These are phyloP conservation scores for Maniola jurtina DNA, from an alignment of 1,140 invertebrate species.

Conservation along the genomic window DNA sequence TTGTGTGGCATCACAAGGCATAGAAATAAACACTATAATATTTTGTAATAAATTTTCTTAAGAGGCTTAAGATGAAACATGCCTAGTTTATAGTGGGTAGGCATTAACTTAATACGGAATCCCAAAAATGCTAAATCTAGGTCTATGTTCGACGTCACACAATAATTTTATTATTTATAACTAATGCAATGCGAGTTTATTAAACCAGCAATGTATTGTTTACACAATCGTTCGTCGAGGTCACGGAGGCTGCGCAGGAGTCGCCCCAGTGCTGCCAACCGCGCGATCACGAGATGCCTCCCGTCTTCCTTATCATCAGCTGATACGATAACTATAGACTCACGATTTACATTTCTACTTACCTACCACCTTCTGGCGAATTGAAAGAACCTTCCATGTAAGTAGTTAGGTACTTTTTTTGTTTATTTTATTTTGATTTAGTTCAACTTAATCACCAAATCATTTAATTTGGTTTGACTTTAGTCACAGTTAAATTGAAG, in stretches of 20 bases:
- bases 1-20: too few relatives aligned
- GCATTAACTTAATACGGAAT: background rate
- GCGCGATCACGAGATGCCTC: slow-evolving; percentile 68
- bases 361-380: background rate
- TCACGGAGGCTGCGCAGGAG: slow-evolving; percentile 59
- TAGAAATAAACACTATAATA: too few relatives aligned
- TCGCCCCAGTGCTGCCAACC: slow-evolving; percentile 59
- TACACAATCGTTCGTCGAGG: slow-evolving; percentile 35
- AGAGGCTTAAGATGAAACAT: too few relatives aligned
- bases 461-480: background rate
- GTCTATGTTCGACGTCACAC: background rate
- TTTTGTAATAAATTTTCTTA: too few relatives aligned
- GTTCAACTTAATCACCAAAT: background rate
- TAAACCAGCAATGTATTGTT: slow-evolving; percentile 32
- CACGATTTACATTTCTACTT: background rate
- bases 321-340: slow-evolving; percentile 40
- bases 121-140: background rate
- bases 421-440: background rate
- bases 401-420: slow-evolving; percentile 6
- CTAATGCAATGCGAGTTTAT: background rate
- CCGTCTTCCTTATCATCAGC: slow-evolving; percentile 72
- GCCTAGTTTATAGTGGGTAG: too few relatives aligned
- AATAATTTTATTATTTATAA: background rate
- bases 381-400: background rate
- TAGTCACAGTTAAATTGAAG: background rate